Evolutionary conservation across 2,797 vertebrate species (phyloP).

Genomic region (Acipenser oxyrinchus): DNA sequence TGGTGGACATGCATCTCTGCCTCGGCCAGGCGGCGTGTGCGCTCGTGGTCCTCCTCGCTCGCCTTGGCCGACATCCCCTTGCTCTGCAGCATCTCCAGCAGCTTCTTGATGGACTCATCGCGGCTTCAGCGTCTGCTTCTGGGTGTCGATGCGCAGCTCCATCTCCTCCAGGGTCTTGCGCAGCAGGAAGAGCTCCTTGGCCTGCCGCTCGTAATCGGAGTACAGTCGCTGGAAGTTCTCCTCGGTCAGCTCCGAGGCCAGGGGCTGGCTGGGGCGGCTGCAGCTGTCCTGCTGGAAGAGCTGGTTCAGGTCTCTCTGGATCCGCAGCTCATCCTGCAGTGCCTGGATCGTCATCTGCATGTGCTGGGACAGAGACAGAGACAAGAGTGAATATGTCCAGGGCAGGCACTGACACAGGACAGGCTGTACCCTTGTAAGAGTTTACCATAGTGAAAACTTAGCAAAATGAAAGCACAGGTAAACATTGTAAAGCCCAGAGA

Average conservation of each 20-base stretch:
- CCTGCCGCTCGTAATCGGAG: constrained; percentile 80
- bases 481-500: too few relatives aligned
- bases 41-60: constrained; percentile 86
- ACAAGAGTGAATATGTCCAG: background rate
- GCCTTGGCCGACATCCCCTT: constrained; percentile 86
- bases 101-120: constrained; percentile 94
- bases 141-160: constrained; percentile 91
- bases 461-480: too few relatives aligned
- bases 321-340: constrained; percentile 87
- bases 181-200: constrained; percentile 90
- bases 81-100: constrained; percentile 93
- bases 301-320: constrained; percentile 90
- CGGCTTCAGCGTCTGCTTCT: constrained; percentile 91
- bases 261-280: constrained; percentile 56
- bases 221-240: constrained; percentile 89
- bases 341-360: constrained; percentile 94
- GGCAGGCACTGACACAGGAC: too few relatives aligned
- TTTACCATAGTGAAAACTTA: too few relatives aligned
- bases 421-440: too few relatives aligned
- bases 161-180: constrained; percentile 94
- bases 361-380: constrained; percentile 56
- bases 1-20: constrained; percentile 94
- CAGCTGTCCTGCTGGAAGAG: constrained; percentile 84
- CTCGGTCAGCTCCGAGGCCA: constrained; percentile 80
- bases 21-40: constrained; percentile 81